Conservation (phyloP, 2,888 invertebrate genomes). For the Boloria selene region DNA sequence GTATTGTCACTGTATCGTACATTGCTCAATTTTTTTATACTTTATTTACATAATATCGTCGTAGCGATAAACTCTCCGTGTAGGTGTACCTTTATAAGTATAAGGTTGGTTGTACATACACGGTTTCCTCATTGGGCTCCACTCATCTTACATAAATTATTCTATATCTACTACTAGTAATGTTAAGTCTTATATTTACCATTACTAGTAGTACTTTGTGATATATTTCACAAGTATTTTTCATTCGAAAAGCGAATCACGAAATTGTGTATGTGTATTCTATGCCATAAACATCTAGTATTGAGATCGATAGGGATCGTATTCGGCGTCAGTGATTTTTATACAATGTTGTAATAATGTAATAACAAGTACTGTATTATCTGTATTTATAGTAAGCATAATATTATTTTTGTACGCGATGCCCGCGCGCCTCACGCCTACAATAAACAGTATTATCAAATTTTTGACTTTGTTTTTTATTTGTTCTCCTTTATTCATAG, state of each 20-base stretch:
- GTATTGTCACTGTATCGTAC: too few species aligned
- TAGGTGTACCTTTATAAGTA: too few species aligned
- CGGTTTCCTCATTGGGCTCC: too few species aligned
- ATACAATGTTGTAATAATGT: constrained; percentile 31
- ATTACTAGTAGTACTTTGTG: too few species aligned
- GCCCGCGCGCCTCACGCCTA: constrained; percentile 27
- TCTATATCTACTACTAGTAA: too few species aligned
- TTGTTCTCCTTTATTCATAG: not conserved
- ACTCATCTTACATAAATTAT: too few species aligned
- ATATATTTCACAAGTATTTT: too few species aligned
- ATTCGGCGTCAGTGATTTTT: constrained; percentile 22
- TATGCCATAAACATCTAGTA: not conserved
- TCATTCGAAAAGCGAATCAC: not conserved
- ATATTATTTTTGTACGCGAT: constrained; percentile 37
- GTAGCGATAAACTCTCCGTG: too few species aligned
- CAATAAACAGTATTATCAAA: constrained; percentile 46
- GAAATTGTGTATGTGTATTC: not conserved
- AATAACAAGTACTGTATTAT: constrained; percentile 24
- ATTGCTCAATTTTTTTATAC: too few species aligned
- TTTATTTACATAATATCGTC: too few species aligned
- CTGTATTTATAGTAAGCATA: constrained; percentile 27
- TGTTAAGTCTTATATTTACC: too few species aligned
- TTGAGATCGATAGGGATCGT: constrained; percentile 1
- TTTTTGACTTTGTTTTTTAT: not conserved
- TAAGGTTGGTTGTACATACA: too few species aligned